Conservation (phyloP, 1,140 invertebrate genomes). For the Oreohelix idahoensis region DNA sequence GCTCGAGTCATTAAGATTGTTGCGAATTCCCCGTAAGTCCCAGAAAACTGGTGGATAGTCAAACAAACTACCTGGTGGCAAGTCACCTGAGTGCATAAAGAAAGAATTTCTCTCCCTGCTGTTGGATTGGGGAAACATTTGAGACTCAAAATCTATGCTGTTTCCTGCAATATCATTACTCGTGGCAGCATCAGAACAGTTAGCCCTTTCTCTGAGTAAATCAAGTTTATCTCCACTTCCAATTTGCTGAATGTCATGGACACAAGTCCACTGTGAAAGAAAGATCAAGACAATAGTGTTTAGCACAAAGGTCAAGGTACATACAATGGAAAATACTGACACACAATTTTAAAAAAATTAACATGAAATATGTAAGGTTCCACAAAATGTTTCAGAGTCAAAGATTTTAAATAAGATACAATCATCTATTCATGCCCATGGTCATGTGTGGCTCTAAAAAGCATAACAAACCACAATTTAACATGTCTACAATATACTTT, state of each 20-base stretch:
- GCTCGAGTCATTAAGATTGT: neutral
- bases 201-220: neutral
- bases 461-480: too few species aligned
- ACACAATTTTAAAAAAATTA: too few species aligned
- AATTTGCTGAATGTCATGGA: conserved; percentile 87
- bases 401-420: too few species aligned
- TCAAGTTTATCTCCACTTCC: conserved; percentile 9
- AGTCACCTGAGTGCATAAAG: neutral
- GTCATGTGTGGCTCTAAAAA: too few species aligned
- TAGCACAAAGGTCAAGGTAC: too few species aligned
- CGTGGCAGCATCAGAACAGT: neutral
- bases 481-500: too few species aligned
- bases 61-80: neutral
- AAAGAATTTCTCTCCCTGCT: neutral
- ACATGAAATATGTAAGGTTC: too few species aligned
- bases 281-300: neutral
- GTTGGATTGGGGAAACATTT: neutral
- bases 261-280: conserved; percentile 85
- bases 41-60: neutral
- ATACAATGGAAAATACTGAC: too few species aligned
- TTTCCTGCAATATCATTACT: neutral
- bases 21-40: neutral
- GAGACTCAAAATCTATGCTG: neutral
- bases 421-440: too few species aligned
- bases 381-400: too few species aligned